Evolutionary conservation across 2,113 vertebrate species (phyloP).

Genomic region (Delphinapterus leucas): DNA sequence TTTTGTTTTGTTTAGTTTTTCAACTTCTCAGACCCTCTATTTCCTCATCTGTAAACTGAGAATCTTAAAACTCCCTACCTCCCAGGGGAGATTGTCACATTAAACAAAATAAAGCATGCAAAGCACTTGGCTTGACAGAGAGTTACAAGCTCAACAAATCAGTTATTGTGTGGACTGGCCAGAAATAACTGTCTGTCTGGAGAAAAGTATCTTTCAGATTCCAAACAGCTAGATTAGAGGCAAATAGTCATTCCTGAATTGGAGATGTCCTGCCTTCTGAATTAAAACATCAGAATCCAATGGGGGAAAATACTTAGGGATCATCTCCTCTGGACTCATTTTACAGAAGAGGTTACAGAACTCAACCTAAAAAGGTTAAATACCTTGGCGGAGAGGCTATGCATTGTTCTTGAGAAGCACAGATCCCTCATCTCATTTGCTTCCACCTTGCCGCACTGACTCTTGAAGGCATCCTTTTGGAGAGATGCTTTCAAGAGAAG

Average conservation of each 20-base stretch:
- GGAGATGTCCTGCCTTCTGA: not conserved
- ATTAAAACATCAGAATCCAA: not conserved
- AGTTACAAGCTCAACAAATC: not conserved
- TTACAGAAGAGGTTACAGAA: not conserved
- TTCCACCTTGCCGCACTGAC: not conserved
- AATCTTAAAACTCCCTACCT: not conserved
- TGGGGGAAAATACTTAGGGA: not conserved
- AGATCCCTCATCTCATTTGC: not conserved
- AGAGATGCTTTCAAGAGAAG: not conserved
- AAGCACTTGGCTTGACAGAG: not conserved
- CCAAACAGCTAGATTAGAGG: not conserved
- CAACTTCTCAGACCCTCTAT: not conserved
- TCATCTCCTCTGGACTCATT: not conserved
- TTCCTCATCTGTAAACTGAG: not conserved
- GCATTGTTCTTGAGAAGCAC: not conserved
- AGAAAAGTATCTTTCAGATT: slow-evolving; percentile 22
- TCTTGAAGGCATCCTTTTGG: not conserved
- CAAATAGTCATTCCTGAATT: not conserved
- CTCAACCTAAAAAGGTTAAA: not conserved
- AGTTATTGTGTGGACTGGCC: not conserved
- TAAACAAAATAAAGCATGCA: not conserved
- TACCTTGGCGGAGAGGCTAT: not conserved
- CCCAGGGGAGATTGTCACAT: no score
- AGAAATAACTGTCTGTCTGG: not conserved
- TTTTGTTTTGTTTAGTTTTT: not conserved